These are phyloP conservation scores for Atherinosoma microstoma DNA, from an alignment of 2,797 vertebrate genomes.

Conservation along the genomic window DNA sequence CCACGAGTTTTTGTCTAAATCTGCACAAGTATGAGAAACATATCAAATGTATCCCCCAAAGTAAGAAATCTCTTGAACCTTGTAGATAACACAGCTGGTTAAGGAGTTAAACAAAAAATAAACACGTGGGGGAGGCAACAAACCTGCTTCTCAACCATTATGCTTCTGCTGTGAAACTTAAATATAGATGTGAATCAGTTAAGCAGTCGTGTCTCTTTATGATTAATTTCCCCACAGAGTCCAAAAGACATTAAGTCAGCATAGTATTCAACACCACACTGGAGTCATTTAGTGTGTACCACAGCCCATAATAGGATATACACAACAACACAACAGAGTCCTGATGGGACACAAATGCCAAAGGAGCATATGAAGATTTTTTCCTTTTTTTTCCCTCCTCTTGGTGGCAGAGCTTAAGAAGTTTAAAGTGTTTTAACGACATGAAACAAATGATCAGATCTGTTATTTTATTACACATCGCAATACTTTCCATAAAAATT, in stretches of 20 bases:
- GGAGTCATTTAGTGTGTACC: conserved; percentile 38
- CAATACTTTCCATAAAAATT: conserved; percentile 38
- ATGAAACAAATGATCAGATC: neutral
- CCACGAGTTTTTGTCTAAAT: conserved; percentile 35
- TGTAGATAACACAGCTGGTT: conserved; percentile 47
- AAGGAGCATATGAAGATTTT: conserved; percentile 12
- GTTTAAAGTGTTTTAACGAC: conserved; percentile 14
- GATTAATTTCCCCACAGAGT: conserved; percentile 59
- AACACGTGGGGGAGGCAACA: conserved; percentile 36
- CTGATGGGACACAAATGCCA: neutral
- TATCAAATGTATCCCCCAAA: neutral
- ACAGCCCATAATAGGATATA: conserved; percentile 31
- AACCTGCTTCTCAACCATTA: conserved; percentile 44
- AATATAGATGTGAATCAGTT: conserved; percentile 60
- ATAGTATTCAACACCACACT: conserved; percentile 11
- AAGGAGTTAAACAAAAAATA: conserved; percentile 56
- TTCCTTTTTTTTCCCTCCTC: neutral
- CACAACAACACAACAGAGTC: conserved; percentile 23
- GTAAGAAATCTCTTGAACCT: conserved; percentile 32
- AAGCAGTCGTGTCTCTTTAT: conserved; percentile 28
- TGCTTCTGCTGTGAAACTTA: conserved; percentile 49
- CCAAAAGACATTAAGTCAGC: conserved; percentile 53
- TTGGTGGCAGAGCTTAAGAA: conserved; percentile 20
- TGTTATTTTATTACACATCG: conserved; percentile 22
- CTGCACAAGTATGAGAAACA: neutral